Evolutionary conservation across 2,113 vertebrate species (phyloP).

Genomic region (Gallinago undulata): DNA sequence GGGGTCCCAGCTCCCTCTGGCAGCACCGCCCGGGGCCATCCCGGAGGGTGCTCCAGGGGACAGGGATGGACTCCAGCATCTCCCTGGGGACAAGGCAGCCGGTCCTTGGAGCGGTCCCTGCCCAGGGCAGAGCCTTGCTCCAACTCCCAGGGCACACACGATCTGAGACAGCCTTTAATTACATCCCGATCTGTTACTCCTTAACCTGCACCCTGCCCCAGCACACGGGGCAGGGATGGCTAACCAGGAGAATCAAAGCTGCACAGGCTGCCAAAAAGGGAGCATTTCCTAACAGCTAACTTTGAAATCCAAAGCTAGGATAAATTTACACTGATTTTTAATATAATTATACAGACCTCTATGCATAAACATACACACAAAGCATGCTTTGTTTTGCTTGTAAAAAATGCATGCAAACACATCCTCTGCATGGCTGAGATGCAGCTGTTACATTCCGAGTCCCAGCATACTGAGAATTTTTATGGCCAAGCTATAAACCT

Average conservation of each 20-base stretch:
- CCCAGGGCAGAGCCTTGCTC: background rate
- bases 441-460: background rate
- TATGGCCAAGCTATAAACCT: conserved; percentile 71
- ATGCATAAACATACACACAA: rapidly evolving
- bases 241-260: background rate
- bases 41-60: background rate
- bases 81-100: background rate
- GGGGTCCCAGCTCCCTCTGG: background rate
- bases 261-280: background rate
- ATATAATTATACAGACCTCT: background rate
- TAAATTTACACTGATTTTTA: background rate
- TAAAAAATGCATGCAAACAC: background rate
- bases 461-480: conserved; percentile 38
- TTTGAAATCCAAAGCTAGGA: background rate
- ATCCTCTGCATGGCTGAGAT: background rate
- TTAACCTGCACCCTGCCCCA: background rate
- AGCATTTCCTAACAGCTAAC: background rate
- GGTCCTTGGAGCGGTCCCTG: background rate
- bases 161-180: background rate
- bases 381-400: background rate
- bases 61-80: rapidly evolving
- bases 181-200: background rate
- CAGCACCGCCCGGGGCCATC: background rate
- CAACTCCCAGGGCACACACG: background rate
- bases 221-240: background rate